Conservation (phyloP, 2,797 vertebrate genomes). For the Sandelia bainsii region DNA sequence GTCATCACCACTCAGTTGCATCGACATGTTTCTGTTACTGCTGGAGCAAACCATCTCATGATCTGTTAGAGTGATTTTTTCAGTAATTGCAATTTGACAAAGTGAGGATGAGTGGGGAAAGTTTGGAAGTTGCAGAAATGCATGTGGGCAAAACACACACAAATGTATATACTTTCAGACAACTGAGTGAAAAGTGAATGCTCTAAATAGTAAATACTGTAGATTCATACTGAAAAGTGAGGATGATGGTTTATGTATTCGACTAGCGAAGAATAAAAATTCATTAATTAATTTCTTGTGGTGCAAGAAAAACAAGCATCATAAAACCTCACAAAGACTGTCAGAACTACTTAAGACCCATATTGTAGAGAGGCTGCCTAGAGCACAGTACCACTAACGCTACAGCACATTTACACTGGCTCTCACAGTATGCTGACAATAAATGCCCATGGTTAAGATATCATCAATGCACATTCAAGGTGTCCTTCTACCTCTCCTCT, state of each 20-base stretch:
- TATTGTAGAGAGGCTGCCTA: not conserved
- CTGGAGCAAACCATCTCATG: conserved; percentile 3
- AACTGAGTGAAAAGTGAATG: not conserved
- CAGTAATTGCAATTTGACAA: conserved; percentile 33
- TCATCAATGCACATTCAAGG: conserved; percentile 19
- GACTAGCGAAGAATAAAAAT: no score
- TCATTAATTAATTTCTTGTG: no score
- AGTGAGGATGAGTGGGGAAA: conserved; percentile 13
- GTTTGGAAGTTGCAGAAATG: not conserved
- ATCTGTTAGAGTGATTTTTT: conserved; percentile 19
- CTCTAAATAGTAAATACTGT: no score
- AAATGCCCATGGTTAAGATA: not conserved
- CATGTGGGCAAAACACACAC: not conserved
- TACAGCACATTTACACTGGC: not conserved
- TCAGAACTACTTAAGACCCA: not conserved
- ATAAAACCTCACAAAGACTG: no score
- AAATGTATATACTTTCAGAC: not conserved
- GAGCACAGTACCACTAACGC: not conserved
- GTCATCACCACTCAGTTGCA: conserved; percentile 19
- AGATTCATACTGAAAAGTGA: not conserved
- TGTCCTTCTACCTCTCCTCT: conserved; percentile 24
- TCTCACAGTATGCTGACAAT: not conserved
- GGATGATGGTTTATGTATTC: no score
- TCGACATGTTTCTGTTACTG: conserved; percentile 21
- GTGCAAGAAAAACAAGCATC: no score